Percentiles rank a stretch among this genome's conserved stretches.
Conservation (phyloP, 2,888 invertebrate genomes). For the Acronicta alni region DNA sequence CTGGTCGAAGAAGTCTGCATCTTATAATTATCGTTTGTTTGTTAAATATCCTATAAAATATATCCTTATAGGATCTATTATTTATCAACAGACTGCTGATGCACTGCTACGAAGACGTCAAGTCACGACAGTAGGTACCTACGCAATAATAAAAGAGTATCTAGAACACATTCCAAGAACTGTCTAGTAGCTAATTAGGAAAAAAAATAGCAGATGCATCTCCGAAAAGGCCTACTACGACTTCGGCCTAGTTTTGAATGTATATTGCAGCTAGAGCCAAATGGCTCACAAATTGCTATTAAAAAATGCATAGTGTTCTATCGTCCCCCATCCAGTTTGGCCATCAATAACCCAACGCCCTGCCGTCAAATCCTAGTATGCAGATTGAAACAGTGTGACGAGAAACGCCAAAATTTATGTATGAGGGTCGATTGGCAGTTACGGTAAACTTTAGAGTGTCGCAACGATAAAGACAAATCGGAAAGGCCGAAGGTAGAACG, state of each 20-base stretch:
- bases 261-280: constrained; percentile 35
- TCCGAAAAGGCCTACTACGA: not conserved
- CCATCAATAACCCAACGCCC: constrained; percentile 47
- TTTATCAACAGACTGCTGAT: too few relatives aligned
- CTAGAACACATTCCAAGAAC: too few relatives aligned
- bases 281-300: constrained; percentile 45
- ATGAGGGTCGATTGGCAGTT: constrained; percentile 48
- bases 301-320: constrained; percentile 46
- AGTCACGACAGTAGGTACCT: too few relatives aligned
- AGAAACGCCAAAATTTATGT: constrained; percentile 40
- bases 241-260: constrained; percentile 12
- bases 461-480: constrained; percentile 43
- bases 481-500: constrained; percentile 37
- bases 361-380: constrained; percentile 37
- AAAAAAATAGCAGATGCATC: constrained; percentile 2
- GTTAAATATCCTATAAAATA: too few relatives aligned
- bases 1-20: too few relatives aligned
- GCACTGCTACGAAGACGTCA: too few relatives aligned
- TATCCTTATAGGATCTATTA: too few relatives aligned
- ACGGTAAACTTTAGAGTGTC: constrained; percentile 34
- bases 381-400: constrained; percentile 49
- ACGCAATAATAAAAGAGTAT: too few relatives aligned
- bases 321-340: constrained; percentile 12
- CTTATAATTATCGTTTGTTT: too few relatives aligned
- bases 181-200: not conserved